Conservation (phyloP, 2,888 invertebrate species). For the Crocallis elinguaria region DNA sequence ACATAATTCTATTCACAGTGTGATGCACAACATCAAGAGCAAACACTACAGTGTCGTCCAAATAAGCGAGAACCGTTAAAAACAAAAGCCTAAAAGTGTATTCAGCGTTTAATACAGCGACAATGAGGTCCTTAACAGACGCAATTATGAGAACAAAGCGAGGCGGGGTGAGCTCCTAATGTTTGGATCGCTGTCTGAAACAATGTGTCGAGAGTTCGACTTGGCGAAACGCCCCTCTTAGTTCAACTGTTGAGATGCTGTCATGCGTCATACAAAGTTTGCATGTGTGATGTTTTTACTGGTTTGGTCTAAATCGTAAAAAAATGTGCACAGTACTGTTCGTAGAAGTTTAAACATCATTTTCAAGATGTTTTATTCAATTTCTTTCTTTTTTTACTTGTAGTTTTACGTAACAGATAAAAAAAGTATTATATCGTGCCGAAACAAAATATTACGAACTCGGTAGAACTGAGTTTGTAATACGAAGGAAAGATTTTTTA, state of each 20-base stretch:
- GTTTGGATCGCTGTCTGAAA: conserved; percentile 36
- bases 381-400: no score
- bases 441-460: no score
- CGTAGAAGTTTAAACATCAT: no score
- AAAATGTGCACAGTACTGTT: no score
- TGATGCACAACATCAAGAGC: conserved; percentile 4
- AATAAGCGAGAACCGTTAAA: conserved; percentile 49
- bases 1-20: not conserved
- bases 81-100: conserved; percentile 47
- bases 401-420: no score
- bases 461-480: no score
- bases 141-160: conserved; percentile 66
- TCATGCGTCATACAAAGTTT: conserved; percentile 14
- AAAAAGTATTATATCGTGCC: no score
- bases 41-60: conserved; percentile 40
- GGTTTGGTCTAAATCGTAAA: not conserved
- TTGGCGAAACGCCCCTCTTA: conserved; percentile 11
- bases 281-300: conserved; percentile 8
- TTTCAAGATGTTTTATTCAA: no score
- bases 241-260: conserved; percentile 9
- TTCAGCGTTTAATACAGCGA: conserved; percentile 43
- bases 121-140: conserved; percentile 57
- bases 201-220: conserved; percentile 29
- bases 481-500: no score
- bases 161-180: conserved; percentile 53